Base-by-base conservation (phyloP, 2,113 vertebrate species). In the Pleuronectes platessa region DNA sequence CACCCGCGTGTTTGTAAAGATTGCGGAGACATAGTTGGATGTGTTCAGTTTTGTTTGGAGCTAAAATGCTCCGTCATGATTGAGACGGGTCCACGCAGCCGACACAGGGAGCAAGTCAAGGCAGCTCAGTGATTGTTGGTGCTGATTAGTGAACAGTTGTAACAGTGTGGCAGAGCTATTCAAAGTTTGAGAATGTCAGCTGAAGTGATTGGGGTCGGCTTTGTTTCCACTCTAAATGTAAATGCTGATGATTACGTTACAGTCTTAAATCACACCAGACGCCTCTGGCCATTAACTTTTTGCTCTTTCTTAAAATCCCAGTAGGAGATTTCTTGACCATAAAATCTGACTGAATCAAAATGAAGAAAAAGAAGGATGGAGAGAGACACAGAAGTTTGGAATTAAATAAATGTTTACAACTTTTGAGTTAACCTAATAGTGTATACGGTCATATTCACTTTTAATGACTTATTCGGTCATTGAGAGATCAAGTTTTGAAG, bases 171-270 rank as follows among this genome's bases (percentile, higher is more conserved):
- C 51, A 63, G 53, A 68, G 49, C 70, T 64, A 71, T 81, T 53
- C 49, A 62, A 80, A 64, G 62, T 84, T 80, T 81, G 37, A 51
- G 70, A 75, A 68, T 70, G 65, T 63, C 69, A 47, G 56, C 61
- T 26, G 24, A 67, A 73, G 40, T 53, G 15, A 68, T 42, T 27
- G 14, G 1, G 59, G 54, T 63, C 42, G 62, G 14, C 65, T 61
- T 63, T 78, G 70, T 78, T 37, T 79, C 49, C 45, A 70, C 66
- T 80, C 42, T 66, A 74, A 81, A 83, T 63, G 40, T 58, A 74
- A 74, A 81, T 80, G 54, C 31, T 58, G 54, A 80, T 76, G 55
- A 70, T 56, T 67, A 71, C 18, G 54, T 68, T 51, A 68, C 42
- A 49, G 47, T 35, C 51, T 26, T 7, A 49, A 70, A 70, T 53